A percentile compares a stretch with the other conserved stretches of the same genome.
These are phyloP conservation scores for Synanceia verrucosa DNA, from an alignment of 2,797 vertebrate species.

Conservation along the genomic window DNA sequence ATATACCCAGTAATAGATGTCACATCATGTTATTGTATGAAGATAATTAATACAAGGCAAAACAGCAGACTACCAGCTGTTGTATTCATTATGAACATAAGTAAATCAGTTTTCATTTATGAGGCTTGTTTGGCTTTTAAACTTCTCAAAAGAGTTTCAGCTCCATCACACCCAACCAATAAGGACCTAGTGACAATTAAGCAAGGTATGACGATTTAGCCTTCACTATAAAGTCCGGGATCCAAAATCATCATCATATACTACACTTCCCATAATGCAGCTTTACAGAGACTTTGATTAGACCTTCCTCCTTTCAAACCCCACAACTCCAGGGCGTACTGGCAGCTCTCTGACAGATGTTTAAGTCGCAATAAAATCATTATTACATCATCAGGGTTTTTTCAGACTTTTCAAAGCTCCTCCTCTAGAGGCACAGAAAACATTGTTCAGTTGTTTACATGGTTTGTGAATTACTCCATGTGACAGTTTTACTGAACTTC, in stretches of 20 bases:
- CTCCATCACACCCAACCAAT: background rate
- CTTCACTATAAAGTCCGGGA: background rate
- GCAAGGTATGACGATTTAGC: too few species aligned
- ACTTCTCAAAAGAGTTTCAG: background rate
- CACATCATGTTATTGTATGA: conserved; percentile 8
- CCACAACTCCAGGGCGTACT: background rate
- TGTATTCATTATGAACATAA: background rate
- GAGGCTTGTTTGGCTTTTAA: background rate
- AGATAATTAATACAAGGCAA: background rate
- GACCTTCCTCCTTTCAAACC: background rate
- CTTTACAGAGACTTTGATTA: background rate
- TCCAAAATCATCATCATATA: background rate
- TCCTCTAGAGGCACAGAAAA: background rate
- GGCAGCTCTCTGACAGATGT: background rate
- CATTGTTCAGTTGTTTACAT: background rate
- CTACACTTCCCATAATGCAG: background rate
- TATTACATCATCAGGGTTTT: background rate
- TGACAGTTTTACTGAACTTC: background rate
- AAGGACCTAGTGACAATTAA: background rate
- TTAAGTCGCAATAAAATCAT: background rate
- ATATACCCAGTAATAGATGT: background rate
- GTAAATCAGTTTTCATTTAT: background rate
- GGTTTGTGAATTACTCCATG: background rate
- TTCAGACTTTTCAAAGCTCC: background rate
- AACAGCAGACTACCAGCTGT: background rate